Base-by-base conservation (phyloP, 2,888 invertebrate genomes). In the Homarus gammarus region DNA sequence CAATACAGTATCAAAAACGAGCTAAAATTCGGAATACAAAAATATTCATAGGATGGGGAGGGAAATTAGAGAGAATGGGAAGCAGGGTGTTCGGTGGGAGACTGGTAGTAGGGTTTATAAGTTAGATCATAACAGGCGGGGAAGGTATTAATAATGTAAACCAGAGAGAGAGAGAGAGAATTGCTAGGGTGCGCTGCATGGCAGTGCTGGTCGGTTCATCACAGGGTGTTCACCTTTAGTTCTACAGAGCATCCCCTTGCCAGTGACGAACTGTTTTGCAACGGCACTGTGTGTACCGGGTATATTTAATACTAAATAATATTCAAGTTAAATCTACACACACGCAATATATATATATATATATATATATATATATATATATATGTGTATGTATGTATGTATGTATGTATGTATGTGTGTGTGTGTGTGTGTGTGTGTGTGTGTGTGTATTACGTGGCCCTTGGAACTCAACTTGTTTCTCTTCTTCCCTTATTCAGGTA, bases 331-430 rank as follows among this genome's bases (percentile, higher is more conserved):
- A n/a, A n/a, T n/a, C n/a, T n/a, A n/a, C n/a, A n/a, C n/a, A n/a
- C n/a, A n/a, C n/a, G n/a, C n/a, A n/a, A 64, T 64, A 64, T 64
- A 61, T 61, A 61, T 61, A 61, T 61, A 61, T 61, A 61, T 61
- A 61, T 61, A 61, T 61, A 61, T 61, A 61, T 61, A 61, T 61
- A 61, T 61, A 61, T 61, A 61, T 61, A 61, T 61, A 61, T 61
- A 61, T 61, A 61, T 61, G 61, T 61, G 61, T 61, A 61, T 64
- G 64, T 10, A 64, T 64, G 64, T 64, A 10, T 64, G 64, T 64
- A 64, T 27, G 64, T 64, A 64, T 56, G 56, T 56, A 56, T 56
- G 22, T 49, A 22, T 56, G 22, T 56, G 22, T 56, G 22, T 56
- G n/a, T n/a, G n/a, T n/a, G n/a, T n/a, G n/a, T n/a, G n/a, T n/a